Evolutionary conservation across 64 coral and sea anemone species (phyloP), one percentile per base, ranked within the genome.

Genomic region (Trachythela sp.): DNA sequence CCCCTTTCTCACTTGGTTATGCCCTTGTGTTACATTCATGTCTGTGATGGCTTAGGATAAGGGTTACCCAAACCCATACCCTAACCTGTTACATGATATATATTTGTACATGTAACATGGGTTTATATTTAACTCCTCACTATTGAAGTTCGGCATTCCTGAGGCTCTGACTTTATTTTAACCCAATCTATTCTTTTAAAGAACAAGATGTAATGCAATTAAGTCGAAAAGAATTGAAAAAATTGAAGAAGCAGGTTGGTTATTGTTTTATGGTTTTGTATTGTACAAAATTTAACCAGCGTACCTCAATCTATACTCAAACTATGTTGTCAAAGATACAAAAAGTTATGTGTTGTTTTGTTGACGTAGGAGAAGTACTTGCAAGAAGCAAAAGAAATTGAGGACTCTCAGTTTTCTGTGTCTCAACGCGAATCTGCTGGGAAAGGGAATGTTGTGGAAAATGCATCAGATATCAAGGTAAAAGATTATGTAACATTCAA

Each of bases 391-490:
- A 89, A 95, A 87, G 89, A 99, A 71, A 86, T 89, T 40, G 96
- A 92, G 72, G 90, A 90, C 4, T 94, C 93, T 58, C 96, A 99
- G 54, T 99, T 99, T 89, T 95, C 96, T 20, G 93, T 99, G 50
- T 99, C 96, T 48, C 96, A 99, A 71, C 91, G 92, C 29, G 96
- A 99, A 85, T 89, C 96, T 10, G 92, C 96, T 56, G 32, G 91
- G 34, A 99, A 95, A 75, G 90, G 39, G 56, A 86, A 72, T 40
- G 77, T 94, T 42, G 56, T 94, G 51, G 96, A 99, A 38, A 99
- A 99, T 94, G 96, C 96, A 0, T 37, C 72, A 26, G 96, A 99
- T 85, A 99, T 99, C 14, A 99, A 99, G 96, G 96, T 98, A 83
- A 14, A 48, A 26, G 33, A 54, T 49, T 83, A 4, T 27, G 32